phyloP scores from a whole-genome alignment of 2,888 invertebrate species.

The Drosophila kambysellisi region DNA sequence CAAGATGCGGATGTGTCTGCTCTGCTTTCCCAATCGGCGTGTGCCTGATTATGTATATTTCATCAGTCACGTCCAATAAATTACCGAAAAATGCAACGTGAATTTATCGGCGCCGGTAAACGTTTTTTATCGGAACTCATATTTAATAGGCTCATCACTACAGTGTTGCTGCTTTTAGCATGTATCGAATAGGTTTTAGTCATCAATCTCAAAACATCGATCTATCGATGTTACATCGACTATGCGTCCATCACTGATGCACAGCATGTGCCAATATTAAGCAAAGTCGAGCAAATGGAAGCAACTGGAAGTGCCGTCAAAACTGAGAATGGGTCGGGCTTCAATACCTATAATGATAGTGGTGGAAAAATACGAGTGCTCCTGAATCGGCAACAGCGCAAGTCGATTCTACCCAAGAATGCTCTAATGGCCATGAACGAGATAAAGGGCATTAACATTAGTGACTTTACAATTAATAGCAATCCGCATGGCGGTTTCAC shows the following conservation, averaged over 20 bases:
- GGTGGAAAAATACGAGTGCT: constrained; percentile 86
- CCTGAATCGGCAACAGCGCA: constrained; percentile 90
- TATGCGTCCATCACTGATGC: not conserved
- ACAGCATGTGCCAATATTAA: not conserved
- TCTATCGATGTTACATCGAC: not conserved
- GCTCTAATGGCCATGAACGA: constrained; percentile 95
- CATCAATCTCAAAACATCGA: not conserved
- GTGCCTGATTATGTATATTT: no score
- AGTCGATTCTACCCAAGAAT: constrained; percentile 92
- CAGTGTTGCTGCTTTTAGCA: not conserved
- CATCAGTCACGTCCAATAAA: no score
- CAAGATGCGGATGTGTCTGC: no score
- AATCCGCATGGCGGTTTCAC: constrained; percentile 85
- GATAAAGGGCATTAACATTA: constrained; percentile 86
- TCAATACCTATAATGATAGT: constrained; percentile 24
- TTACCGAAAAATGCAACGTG: not conserved
- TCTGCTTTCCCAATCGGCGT: no score
- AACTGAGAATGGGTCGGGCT: constrained; percentile 1
- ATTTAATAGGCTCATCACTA: no score
- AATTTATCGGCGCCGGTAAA: not conserved
- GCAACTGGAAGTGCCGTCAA: not conserved
- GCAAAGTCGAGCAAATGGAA: constrained; percentile 36
- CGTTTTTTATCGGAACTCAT: no score
- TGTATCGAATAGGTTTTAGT: not conserved
- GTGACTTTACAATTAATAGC: constrained; percentile 80